Evolutionary conservation across 2,888 invertebrate species (phyloP), one percentile per base, ranked within the genome.

Genomic region (Coleophora flavipennella): DNA sequence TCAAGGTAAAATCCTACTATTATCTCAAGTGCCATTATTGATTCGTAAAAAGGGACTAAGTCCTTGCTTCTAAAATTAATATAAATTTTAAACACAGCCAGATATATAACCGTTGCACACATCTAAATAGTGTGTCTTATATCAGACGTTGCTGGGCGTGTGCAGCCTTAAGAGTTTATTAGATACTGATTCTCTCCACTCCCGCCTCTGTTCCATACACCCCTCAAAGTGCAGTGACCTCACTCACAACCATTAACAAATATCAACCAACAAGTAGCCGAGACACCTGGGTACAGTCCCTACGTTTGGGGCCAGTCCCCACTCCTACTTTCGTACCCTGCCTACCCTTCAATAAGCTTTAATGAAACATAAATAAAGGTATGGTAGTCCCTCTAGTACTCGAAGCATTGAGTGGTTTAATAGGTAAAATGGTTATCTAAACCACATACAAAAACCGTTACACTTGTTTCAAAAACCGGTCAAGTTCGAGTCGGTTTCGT

Each of bases 191-290:
- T 45, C 25, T 40, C 62, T 76, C 72, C 36, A 62, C 33, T 12
- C 34, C 20, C 49, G 55, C 50, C 41, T 2, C n/a, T 61, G 48
- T 55, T 44, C 60, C 12, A 32, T 47, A 52, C 69, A 70, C 78
- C 81, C 81, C 64, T 66, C 62, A 51, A 61, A 57, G 72, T 69
- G 62, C 66, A 74, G 69, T 76, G 77, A 78, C 79, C 78, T 70
- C 67, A 55, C 51, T 55, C 57, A 53, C 55, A 50, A 62, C 54
- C 59, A 20, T 20, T 20, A 20, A 20, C 20, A 20, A 20, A 20
- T 20, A 20, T 20, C 20, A 20, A 20, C 20, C 20, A 20, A 20
- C 53, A 51, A 51, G 59, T 54, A 61, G 59, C 60, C 49, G 52
- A 60, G 57, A 68, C 79, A 78, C 79, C 79, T 80, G 78, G 49